Evolutionary conservation across 2,797 vertebrate species (phyloP).

Genomic region (Xerus rutilus): DNA sequence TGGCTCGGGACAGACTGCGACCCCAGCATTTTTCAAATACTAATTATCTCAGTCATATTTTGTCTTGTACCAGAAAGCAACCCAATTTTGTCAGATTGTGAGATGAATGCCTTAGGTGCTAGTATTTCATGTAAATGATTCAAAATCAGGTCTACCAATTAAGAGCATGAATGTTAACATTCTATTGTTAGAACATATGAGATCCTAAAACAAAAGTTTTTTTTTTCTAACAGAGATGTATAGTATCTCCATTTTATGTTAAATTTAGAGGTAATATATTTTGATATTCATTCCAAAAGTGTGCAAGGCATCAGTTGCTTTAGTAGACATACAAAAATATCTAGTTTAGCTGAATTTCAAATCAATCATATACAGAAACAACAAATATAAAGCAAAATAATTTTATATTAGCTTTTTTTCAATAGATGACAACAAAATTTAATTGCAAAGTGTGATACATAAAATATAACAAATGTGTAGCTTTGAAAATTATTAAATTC

Average conservation of each 20-base stretch:
- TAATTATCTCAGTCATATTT: constrained; percentile 9
- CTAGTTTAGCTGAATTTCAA: neutral
- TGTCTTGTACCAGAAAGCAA: constrained; percentile 1
- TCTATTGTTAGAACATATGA: neutral
- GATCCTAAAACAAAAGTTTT: neutral
- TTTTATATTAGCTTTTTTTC: neutral
- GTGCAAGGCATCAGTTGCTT: accelerated
- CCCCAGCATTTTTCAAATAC: neutral
- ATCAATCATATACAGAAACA: neutral
- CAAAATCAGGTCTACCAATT: neutral
- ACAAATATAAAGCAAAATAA: neutral
- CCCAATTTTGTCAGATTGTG: neutral
- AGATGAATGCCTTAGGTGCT: neutral
- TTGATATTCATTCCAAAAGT: neutral
- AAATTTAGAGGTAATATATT: neutral
- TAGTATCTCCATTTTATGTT: neutral
- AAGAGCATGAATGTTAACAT: neutral
- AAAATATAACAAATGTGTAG: neutral
- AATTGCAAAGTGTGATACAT: neutral
- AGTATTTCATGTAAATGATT: neutral
- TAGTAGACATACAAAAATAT: neutral
- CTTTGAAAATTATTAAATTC: neutral
- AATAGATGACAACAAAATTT: neutral
- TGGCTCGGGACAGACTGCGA: no score
- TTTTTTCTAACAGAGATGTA: neutral